phyloP scores from a whole-genome alignment of 2,888 invertebrate species.

The Dexiosoma caninum region DNA sequence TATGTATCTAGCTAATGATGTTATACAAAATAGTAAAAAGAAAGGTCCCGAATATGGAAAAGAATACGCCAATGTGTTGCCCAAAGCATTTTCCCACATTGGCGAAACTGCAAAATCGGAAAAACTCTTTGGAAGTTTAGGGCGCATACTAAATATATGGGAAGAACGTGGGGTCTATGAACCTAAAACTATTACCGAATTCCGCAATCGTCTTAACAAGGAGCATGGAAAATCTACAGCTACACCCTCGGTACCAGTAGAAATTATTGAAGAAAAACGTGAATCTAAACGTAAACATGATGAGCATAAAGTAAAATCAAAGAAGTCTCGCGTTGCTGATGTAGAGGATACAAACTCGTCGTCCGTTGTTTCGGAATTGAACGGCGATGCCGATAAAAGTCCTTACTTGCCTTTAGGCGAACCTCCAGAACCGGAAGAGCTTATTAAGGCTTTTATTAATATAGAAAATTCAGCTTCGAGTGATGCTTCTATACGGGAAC shows the following conservation, averaged over 20 bases:
- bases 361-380: slow-evolving; percentile 23
- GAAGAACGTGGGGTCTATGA: slow-evolving; percentile 94
- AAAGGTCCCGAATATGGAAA: slow-evolving; percentile 97
- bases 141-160: slow-evolving; percentile 93
- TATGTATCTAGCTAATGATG: slow-evolving; percentile 99
- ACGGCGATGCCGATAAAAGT: slow-evolving; percentile 86
- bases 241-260: slow-evolving; percentile 18
- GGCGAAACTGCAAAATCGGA: slow-evolving; percentile 85
- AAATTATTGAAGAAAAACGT: slow-evolving; percentile 37
- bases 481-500: slow-evolving; percentile 93
- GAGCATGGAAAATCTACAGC: slow-evolving; percentile 30
- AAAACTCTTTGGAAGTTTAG: slow-evolving; percentile 89
- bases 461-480: slow-evolving; percentile 97
- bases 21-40: slow-evolving; percentile 98
- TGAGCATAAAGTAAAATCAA: slow-evolving; percentile 68
- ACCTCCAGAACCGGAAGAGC: slow-evolving; percentile 94
- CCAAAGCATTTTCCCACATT: slow-evolving; percentile 91
- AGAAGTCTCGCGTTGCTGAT: slow-evolving; percentile 73
- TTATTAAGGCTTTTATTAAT: slow-evolving; percentile 89
- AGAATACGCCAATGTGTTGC: slow-evolving; percentile 89
- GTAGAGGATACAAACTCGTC: slow-evolving; percentile 67
- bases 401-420: slow-evolving; percentile 89
- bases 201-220: slow-evolving; percentile 79
- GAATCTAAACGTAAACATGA: slow-evolving; percentile 72
- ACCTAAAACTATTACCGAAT: slow-evolving; percentile 87